Conservation (phyloP, 2,797 vertebrate genomes). For the Sebastes steindachneri region DNA sequence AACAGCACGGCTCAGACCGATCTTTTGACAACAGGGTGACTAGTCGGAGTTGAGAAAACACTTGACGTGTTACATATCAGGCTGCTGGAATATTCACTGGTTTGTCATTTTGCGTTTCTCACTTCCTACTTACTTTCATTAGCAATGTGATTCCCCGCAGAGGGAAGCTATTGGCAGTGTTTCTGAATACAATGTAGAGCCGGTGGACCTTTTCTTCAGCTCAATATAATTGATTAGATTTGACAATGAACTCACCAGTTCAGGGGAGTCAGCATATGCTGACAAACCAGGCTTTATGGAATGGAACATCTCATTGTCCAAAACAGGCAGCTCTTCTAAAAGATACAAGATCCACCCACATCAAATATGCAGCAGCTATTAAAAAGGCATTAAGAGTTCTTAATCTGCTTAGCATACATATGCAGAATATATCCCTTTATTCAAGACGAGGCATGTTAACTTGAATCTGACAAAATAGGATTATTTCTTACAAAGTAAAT, state of each 20-base stretch:
- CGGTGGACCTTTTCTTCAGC: slow-evolving; percentile 16
- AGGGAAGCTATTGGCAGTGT: not conserved
- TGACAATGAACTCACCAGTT: slow-evolving; percentile 85
- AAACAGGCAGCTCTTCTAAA: slow-evolving; percentile 84
- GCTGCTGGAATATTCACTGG: not conserved
- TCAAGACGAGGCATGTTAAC: slow-evolving; percentile 26
- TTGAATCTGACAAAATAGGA: slow-evolving; percentile 45
- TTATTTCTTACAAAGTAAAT: slow-evolving; percentile 39
- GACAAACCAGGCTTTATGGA: slow-evolving; percentile 96
- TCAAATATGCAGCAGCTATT: slow-evolving; percentile 58
- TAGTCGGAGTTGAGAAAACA: slow-evolving; percentile 7
- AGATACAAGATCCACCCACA: slow-evolving; percentile 61
- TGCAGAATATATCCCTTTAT: slow-evolving; percentile 26
- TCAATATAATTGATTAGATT: slow-evolving; percentile 46
- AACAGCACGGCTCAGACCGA: not conserved
- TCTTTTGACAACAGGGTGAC: slow-evolving; percentile 6
- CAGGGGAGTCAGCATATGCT: slow-evolving; percentile 90
- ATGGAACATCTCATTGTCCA: slow-evolving; percentile 96
- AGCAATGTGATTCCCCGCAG: slow-evolving; percentile 7
- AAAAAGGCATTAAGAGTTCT: slow-evolving; percentile 42
- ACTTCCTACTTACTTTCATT: slow-evolving; percentile 41
- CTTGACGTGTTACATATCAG: not conserved
- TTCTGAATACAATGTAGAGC: slow-evolving; percentile 19
- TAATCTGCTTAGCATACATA: slow-evolving; percentile 47
- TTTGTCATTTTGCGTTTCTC: slow-evolving; percentile 30